A percentile compares a stretch with the other conserved stretches of the same genome.
Conservation (phyloP, 2,888 invertebrate genomes). For the Mythimna vitellina region DNA sequence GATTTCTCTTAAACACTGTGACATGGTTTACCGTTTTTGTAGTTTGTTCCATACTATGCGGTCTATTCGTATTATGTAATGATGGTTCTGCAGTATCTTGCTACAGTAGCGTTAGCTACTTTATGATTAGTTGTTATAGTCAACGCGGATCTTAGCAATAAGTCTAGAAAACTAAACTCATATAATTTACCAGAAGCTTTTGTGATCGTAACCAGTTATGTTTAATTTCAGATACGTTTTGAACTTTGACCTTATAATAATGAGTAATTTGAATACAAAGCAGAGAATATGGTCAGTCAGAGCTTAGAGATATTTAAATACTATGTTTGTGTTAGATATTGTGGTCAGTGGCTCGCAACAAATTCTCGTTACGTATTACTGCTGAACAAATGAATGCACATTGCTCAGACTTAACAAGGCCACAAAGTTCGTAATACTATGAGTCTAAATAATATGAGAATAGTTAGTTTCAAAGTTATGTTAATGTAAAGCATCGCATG, state of each 20-base stretch:
- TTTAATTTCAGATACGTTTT: background rate
- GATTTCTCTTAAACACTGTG: constrained; percentile 20
- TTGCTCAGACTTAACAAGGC: constrained; percentile 51
- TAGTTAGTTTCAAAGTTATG: constrained; percentile 16
- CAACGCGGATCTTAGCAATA: background rate
- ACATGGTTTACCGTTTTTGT: background rate
- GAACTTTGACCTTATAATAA: constrained; percentile 25
- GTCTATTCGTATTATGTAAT: background rate
- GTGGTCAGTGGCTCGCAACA: constrained; percentile 45
- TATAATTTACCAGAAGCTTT: constrained; percentile 3
- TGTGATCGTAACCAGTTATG: background rate
- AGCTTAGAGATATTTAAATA: constrained; percentile 29
- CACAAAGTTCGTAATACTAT: constrained; percentile 33
- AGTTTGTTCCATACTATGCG: background rate
- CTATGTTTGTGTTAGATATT: constrained; percentile 23
- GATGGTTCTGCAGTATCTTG: background rate
- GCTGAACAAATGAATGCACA: constrained; percentile 53
- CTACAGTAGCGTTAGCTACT: background rate
- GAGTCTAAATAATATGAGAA: constrained; percentile 29
- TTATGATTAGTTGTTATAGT: background rate
- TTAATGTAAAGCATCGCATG: constrained; percentile 1
- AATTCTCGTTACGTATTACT: constrained; percentile 48
- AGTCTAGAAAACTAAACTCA: background rate
- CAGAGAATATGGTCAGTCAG: constrained; percentile 20
- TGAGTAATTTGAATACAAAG: constrained; percentile 22